Base-by-base conservation (phyloP, 2,113 vertebrate genomes). In the Furnarius figulus region DNA sequence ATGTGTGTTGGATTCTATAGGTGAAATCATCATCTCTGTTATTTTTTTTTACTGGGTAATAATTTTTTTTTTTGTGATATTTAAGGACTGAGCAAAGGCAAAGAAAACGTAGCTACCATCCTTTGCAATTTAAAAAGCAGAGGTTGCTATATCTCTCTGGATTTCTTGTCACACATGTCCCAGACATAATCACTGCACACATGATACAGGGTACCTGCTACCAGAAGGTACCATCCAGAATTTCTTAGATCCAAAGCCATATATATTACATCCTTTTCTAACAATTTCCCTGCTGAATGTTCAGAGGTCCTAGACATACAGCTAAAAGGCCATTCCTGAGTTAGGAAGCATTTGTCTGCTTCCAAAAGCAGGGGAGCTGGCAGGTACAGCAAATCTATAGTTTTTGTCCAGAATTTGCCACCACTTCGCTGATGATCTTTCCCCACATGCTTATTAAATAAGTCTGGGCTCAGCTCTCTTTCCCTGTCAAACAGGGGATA, bases 351-450 rank as follows among this genome's bases (percentile, higher is more conserved):
- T 49, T 58, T 70, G 6, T 7, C 56, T 79, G 20, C 40, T 75
- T 75, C 42, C 47, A 71, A 67, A 79, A 85, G 47, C 47, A 63
- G 20, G 3, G 11, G 8, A 46, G 19, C 17, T 76, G 28, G 15
- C 30, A 72, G 52, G 33, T 6, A 72, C 4, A 4, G 31, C 17
- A 77, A 90, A 86, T 46, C 20, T 4, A 11, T 23, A 4, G 5
- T 42, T 85, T 33, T 85, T 55, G 68, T 90, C 62, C 73, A 35
- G 55, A 82, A 87, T 83, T 81, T 84, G 40, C 79, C 44, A 53
- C 53, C 30, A 42, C 56, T 61, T 85, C 86, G 47, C 71, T 94
- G 24, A 17, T 74, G 46, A 91, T 46, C 47, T 91, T 95, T 86
- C 28, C 42, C 27, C 67, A 90, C 15, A 42, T n/a, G 28, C 31